These are phyloP conservation scores for Sebastes dallii DNA, from an alignment of 2,797 vertebrate species.

Conservation along the genomic window DNA sequence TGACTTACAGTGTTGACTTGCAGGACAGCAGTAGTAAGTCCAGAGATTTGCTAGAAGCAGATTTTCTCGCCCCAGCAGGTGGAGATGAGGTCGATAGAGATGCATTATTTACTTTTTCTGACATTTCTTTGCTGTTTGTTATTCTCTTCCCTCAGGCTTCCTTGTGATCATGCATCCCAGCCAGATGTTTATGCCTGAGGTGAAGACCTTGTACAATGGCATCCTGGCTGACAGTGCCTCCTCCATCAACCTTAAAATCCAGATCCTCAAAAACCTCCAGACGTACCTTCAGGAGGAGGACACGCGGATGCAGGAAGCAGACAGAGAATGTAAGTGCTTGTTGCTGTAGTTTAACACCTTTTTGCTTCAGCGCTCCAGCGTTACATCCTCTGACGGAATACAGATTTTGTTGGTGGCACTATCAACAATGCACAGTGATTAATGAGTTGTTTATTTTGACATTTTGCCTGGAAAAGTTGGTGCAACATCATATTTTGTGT, in stretches of 20 bases:
- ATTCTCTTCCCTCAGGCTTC: slow-evolving; percentile 83
- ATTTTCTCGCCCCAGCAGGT: background rate
- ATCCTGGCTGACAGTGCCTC: slow-evolving; percentile 90
- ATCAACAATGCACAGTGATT: background rate
- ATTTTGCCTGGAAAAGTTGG: background rate
- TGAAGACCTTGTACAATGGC: slow-evolving; percentile 94
- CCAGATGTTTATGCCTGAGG: slow-evolving; percentile 97
- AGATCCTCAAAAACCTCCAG: slow-evolving; percentile 98
- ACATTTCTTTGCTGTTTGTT: slow-evolving; percentile 7
- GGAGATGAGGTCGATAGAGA: background rate
- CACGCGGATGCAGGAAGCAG: slow-evolving; percentile 96
- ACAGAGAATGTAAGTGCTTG: slow-evolving; percentile 91
- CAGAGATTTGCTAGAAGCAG: background rate
- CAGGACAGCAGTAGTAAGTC: background rate
- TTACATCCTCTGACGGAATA: background rate
- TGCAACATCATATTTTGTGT: background rate
- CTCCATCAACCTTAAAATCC: slow-evolving; percentile 97
- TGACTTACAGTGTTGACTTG: background rate
- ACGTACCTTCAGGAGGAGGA: slow-evolving; percentile 98
- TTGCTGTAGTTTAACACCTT: background rate
- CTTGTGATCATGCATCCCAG: slow-evolving; percentile 97
- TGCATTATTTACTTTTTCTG: background rate
- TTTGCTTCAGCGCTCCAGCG: background rate
- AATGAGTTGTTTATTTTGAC: background rate
- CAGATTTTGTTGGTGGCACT: background rate